Evolutionary conservation across 1,140 invertebrate genomes (phyloP), one percentile per base, ranked within the genome.

Genomic region (Drosophila persimilis): DNA sequence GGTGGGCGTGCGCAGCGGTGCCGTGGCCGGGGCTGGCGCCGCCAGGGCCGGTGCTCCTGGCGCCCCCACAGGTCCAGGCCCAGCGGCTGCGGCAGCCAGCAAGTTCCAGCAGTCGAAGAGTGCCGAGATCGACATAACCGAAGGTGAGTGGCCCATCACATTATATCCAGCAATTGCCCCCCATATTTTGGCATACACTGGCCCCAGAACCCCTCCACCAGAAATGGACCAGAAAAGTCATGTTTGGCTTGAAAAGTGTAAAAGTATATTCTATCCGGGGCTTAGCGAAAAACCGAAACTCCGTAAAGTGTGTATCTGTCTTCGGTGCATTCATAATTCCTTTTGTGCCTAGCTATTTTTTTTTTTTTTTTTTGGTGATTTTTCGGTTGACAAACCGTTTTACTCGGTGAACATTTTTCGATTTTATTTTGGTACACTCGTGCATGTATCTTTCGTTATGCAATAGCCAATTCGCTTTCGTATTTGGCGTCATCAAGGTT

Each of bases 61-160:
- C 5, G 62, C 73, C 3, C 84, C 89, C n/a, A 90, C 86, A 50
- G 84, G 84, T 63, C 84, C 86, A 50, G 84, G 84, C 60, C 84
- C 84, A 35, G 72, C 73, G 17, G 73, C 81, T 13, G 64, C 80
- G 5, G 71, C 79, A 6, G 75, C 78, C 51, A 89, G 85, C 63
- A 91, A 91, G 73, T 91, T 91, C 62, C 86, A 90, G 64, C 86
- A 90, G 62, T 35, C 90, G 52, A 91, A 90, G 70, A 83, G 90
- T 62, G 83, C 90, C 56, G 90, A 91, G 84, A 88, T 91, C 73
- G 90, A 91, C 59, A 88, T 91, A 54, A 69, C 80, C 54, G 90
- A 91, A 91, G 90, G 90, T 91, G 61, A 91, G 90, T 90, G 15
- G 54, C 57, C 66, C 74, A 57, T 62, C 44, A 9, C 31, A 54